Base-by-base conservation (phyloP, 2,113 vertebrate species). In the Crotophaga sulcirostris region DNA sequence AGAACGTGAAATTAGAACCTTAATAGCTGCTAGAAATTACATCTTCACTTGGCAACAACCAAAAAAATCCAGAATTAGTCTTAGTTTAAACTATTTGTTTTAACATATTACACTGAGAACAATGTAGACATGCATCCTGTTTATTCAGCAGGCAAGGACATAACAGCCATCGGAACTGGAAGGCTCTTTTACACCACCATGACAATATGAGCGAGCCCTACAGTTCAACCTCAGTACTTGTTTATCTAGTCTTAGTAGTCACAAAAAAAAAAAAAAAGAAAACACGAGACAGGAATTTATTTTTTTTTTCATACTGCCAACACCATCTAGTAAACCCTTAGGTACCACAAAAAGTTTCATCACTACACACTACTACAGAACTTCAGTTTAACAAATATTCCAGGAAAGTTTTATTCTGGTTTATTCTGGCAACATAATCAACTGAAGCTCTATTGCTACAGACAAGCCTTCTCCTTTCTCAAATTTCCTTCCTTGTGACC, bases 81-180 rank as follows among this genome's bases (percentile, higher is more conserved):
- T 75, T 31, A 9, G 34, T 88, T 91, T 73, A 52, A 42, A 70
- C 47, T 91, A 17, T 63, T 90, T 94, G 87, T 18, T 94, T 91
- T 74, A 74, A 94, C 63, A 88, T 42, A 59, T 63, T 84, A 45
- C 16, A n/a, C 68, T 90, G 83, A 77, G 68, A 95, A 96, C 92
- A 96, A 92, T 64, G 88, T 29, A 78, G 83, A 87, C 58, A 33
- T 12, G 73, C 80, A 96, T 93, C 96, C 94, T 96, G 88, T 96
- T 95, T 96, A 93, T 93, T 90, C 88, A 87, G 60, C 6, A 6
- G 49, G 58, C 79, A 94, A 92, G 58, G 86, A 90, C 20, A 0
- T 3, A 90, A 44, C 36, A 95, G 76, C 59, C 76, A 28, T 8
- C 85, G 80, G 56, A 84, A 70, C 73, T 63, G 45, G 45, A 91